Base-by-base conservation (phyloP, 2,797 vertebrate species). In the Sphaeramia orbicularis region DNA sequence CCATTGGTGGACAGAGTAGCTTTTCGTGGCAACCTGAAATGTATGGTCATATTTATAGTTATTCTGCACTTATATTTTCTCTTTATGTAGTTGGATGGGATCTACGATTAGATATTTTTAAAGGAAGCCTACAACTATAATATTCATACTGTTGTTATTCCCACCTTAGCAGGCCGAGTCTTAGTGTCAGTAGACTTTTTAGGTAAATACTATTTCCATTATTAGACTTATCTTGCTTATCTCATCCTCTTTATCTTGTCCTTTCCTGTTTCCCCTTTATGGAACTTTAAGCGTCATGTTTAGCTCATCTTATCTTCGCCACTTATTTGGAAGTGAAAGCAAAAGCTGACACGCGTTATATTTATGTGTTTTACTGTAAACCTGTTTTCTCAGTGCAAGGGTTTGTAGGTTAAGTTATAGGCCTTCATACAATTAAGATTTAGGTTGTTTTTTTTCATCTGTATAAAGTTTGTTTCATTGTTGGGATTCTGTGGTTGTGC, bases 241-340 rank as follows among this genome's bases (percentile, higher is more conserved):
- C 27, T 59, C 1, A 35, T 24, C 7, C 19, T 64, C 9, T n/a
- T 62, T 60, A 66, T 77, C 60, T 18, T 15, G 24, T 36, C 15
- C 48, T 21, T 10, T 18, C n/a, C 7, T 6, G 24, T 63, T 69
- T 64, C 37, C 35, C 63, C 21, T 21, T 19, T 14, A 57, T 36
- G 51, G 38, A 59, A 62, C 54, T 48, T 19, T 55, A 60, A 45
- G 54, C 49, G 21, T 30, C 57, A 24, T 21, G 48, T 79, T 70
- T 71, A 71, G 40, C 53, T 55, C 18, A 0, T 19, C 56, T 69
- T 75, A 82, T 82, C 64, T 40, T 2, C 49, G 24, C 43, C 40
- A 27, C 60, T 73, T 32, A 42, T 41, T 68, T 55, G 27, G 30
- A 72, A 58, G 51, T 66, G 50, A 57, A 76, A 60, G 51, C 15